Conservation (phyloP, 2,113 vertebrate species). For the Holacanthus passer region DNA sequence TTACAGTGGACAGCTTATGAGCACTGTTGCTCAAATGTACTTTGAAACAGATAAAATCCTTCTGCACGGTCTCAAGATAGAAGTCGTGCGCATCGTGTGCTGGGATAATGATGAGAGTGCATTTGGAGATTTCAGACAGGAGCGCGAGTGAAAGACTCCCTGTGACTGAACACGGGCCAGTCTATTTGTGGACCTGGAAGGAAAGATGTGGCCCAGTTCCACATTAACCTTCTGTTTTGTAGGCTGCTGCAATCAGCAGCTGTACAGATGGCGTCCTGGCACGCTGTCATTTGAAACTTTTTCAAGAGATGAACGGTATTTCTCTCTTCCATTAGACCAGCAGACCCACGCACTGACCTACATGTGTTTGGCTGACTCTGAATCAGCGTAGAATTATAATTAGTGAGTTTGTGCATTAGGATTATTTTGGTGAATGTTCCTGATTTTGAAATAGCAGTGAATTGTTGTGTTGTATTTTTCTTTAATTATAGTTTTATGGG, state of each 20-base stretch:
- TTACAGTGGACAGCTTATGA: neutral
- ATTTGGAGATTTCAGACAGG: conserved; percentile 14
- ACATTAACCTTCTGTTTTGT: conserved; percentile 62
- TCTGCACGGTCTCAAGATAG: neutral
- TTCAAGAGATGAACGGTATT: conserved; percentile 49
- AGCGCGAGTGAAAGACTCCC: conserved; percentile 9
- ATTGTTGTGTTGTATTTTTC: neutral
- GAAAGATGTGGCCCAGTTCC: conserved; percentile 57
- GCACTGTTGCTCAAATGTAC: conserved; percentile 11
- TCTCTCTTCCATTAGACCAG: conserved; percentile 29
- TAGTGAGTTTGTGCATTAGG: neutral
- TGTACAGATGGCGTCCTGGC: conserved; percentile 68
- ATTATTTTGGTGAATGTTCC: conserved; percentile 11
- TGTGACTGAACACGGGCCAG: conserved; percentile 22
- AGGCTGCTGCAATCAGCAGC: conserved; percentile 54
- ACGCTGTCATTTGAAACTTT: conserved; percentile 59
- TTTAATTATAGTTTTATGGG: neutral
- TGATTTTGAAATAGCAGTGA: neutral
- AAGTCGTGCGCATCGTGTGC: neutral
- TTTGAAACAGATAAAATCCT: neutral
- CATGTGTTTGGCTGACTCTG: conserved; percentile 33
- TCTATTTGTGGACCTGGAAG: conserved; percentile 61
- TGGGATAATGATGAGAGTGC: neutral
- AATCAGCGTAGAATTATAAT: neutral
- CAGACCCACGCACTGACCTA: conserved; percentile 34